Percentiles rank a stretch among this genome's conserved stretches.
phyloP scores from a whole-genome alignment of 1,140 invertebrate species.

The Drosophila orena region DNA sequence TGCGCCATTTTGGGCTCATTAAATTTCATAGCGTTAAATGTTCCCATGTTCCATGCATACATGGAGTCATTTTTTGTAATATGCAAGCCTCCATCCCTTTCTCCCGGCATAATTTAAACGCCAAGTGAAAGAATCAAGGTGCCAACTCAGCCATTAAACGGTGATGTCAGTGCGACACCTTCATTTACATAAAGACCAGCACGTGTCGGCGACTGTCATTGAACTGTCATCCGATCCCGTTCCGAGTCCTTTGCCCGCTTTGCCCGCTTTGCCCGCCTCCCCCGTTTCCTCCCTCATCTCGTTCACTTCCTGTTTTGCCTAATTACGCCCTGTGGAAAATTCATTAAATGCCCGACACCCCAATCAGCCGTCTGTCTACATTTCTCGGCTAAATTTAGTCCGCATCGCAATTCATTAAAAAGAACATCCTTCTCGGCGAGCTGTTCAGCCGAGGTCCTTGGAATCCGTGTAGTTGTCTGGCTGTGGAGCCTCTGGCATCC shows the following conservation, averaged over 20 bases:
- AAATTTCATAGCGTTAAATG: constrained; percentile 60
- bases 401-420: constrained; percentile 69
- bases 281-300: not conserved
- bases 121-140: constrained; percentile 36
- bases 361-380: constrained; percentile 24
- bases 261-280: not conserved
- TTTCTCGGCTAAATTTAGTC: constrained; percentile 50
- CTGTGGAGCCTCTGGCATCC: constrained; percentile 17
- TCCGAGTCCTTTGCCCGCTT: not conserved
- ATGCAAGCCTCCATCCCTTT: constrained; percentile 23
- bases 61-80: constrained; percentile 45
- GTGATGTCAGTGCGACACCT: constrained; percentile 60
- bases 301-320: constrained; percentile 41
- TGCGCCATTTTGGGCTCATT: constrained; percentile 65
- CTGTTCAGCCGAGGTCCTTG: constrained; percentile 30
- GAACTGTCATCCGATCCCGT: constrained; percentile 52
- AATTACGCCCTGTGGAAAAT: constrained; percentile 55
- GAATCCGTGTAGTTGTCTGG: constrained; percentile 24
- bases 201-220: constrained; percentile 51
- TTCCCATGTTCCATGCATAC: constrained; percentile 13
- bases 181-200: constrained; percentile 54
- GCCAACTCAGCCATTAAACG: constrained; percentile 31
- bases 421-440: constrained; percentile 51
- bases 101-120: constrained; percentile 63
- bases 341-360: constrained; percentile 58